Percentiles rank a stretch among this genome's conserved stretches.
Conservation (phyloP, 2,888 invertebrate species). For the Carpatolechia fugitivella region DNA sequence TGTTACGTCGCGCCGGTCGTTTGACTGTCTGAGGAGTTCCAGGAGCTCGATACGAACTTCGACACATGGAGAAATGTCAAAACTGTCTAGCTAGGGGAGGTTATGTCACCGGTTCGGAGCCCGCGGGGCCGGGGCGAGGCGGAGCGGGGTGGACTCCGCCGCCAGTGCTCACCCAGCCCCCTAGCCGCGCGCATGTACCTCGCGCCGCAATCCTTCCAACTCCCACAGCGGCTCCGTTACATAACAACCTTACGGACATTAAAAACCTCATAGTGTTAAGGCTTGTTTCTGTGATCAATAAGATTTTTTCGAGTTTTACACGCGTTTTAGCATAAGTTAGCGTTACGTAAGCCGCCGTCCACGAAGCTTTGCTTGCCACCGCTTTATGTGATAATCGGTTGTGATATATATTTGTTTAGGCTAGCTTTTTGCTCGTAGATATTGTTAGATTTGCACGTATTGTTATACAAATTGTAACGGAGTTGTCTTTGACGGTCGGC, state of each 20-base stretch:
- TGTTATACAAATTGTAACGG: slow-evolving; percentile 22
- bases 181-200: slow-evolving; percentile 67
- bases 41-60: slow-evolving; percentile 3
- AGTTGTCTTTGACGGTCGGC: slow-evolving; percentile 21
- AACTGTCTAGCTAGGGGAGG: slow-evolving; percentile 23
- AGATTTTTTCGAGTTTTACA: slow-evolving; percentile 72
- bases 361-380: slow-evolving; percentile 76
- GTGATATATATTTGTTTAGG: slow-evolving; percentile 73
- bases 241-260: slow-evolving; percentile 57
- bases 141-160: slow-evolving; percentile 32
- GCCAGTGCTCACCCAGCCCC: slow-evolving; percentile 71
- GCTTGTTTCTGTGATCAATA: slow-evolving; percentile 76
- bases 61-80: slow-evolving; percentile 42
- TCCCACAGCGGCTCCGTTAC: slow-evolving; percentile 70
- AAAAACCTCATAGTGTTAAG: slow-evolving; percentile 66
- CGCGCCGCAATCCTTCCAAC: slow-evolving; percentile 49
- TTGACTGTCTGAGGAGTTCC: neutral
- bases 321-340: slow-evolving; percentile 52
- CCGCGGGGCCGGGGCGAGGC: slow-evolving; percentile 30
- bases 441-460: slow-evolving; percentile 15
- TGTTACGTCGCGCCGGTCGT: neutral
- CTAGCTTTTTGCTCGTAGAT: slow-evolving; percentile 71
- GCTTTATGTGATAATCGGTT: slow-evolving; percentile 78
- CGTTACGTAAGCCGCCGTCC: slow-evolving; percentile 77
- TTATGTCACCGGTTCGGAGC: slow-evolving; percentile 14